phyloP scores from a whole-genome alignment of 2,888 invertebrate species.

The Busseola fusca region DNA sequence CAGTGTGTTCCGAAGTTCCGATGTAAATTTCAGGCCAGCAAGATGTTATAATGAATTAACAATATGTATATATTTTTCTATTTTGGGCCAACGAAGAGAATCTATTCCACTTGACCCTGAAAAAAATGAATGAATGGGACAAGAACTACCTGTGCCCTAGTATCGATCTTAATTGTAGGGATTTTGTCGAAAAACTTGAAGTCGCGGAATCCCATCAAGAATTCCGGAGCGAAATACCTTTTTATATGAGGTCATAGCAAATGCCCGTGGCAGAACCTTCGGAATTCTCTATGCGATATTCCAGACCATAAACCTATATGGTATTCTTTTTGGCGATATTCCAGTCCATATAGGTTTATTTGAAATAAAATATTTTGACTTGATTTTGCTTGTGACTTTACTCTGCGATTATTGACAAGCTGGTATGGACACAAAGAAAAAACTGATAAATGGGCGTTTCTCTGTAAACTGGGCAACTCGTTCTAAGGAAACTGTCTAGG shows the following conservation, averaged over 20 bases:
- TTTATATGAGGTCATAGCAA: conserved; percentile 42
- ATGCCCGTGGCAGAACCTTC: conserved; percentile 5
- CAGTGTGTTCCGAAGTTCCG: conserved; percentile 2
- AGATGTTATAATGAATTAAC: background rate
- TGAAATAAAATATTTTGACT: background rate
- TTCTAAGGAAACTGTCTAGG: too few relatives aligned
- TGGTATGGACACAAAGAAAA: background rate
- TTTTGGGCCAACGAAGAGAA: background rate
- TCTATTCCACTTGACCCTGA: background rate
- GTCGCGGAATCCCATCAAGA: conserved; percentile 10
- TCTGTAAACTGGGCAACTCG: too few relatives aligned
- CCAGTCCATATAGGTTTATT: background rate
- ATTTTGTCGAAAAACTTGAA: background rate
- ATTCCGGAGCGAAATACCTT: conserved; percentile 36
- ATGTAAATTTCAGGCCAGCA: background rate
- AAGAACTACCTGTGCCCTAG: background rate
- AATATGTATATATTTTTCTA: background rate
- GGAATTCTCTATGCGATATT: conserved; percentile 24
- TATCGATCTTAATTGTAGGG: background rate
- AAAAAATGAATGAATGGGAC: too few relatives aligned
- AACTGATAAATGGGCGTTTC: too few relatives aligned
- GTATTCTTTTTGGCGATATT: too few relatives aligned
- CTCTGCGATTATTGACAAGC: background rate
- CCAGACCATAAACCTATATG: too few relatives aligned
- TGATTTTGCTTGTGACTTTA: background rate